Evolutionary conservation across 2,888 invertebrate genomes (phyloP).

Genomic region (Heteropelma amictum): DNA sequence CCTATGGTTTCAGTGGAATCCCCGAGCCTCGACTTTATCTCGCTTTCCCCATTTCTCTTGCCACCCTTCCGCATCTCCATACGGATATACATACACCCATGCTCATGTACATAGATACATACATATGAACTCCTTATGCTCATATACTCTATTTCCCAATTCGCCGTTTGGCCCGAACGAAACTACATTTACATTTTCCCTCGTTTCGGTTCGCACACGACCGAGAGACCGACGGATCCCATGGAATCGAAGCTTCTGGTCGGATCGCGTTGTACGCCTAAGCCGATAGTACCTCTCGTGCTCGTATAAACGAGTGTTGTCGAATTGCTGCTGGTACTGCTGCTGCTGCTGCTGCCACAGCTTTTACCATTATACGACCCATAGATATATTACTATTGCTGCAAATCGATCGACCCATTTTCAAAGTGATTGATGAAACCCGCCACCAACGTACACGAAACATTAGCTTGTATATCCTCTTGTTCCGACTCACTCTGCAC

Average conservation of each 20-base stretch:
- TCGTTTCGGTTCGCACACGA: slow-evolving; percentile 42
- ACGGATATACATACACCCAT: neutral
- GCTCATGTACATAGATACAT: too few species aligned
- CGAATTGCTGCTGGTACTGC: slow-evolving; percentile 21
- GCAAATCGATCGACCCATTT: slow-evolving; percentile 56
- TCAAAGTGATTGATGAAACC: slow-evolving; percentile 50
- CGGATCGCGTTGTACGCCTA: slow-evolving; percentile 40
- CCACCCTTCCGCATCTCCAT: slow-evolving; percentile 19
- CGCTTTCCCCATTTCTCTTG: slow-evolving; percentile 37
- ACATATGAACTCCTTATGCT: slow-evolving; percentile 28
- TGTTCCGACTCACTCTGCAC: slow-evolving; percentile 20
- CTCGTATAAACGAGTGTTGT: slow-evolving; percentile 53
- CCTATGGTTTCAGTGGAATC: slow-evolving; percentile 40
- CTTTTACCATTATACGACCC: slow-evolving; percentile 28
- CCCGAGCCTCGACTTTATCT: slow-evolving; percentile 35
- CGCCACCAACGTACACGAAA: slow-evolving; percentile 27
- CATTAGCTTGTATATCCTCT: slow-evolving; percentile 28
- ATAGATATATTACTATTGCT: slow-evolving; percentile 23
- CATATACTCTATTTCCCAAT: slow-evolving; percentile 25
- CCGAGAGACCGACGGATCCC: slow-evolving; percentile 33
- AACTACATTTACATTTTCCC: slow-evolving; percentile 46
- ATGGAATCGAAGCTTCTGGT: slow-evolving; percentile 47
- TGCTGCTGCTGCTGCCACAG: neutral
- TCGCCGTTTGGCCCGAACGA: slow-evolving; percentile 39
- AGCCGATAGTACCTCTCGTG: slow-evolving; percentile 53